These are phyloP conservation scores for Falco berigora DNA, from an alignment of 2,797 vertebrate genomes.

Conservation along the genomic window DNA sequence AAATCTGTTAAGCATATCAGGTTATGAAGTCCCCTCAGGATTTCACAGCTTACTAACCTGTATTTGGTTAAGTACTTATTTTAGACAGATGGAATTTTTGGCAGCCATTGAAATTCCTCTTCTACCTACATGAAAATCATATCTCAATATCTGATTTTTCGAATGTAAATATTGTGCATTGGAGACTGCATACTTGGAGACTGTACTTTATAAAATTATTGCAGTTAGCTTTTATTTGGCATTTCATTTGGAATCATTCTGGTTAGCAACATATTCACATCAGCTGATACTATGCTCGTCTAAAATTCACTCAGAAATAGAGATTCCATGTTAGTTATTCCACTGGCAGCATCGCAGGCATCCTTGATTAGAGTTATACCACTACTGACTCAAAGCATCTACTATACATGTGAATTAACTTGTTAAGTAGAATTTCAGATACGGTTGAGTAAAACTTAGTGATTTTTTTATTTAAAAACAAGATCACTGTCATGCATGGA, in stretches of 20 bases:
- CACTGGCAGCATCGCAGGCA: neutral
- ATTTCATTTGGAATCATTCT: neutral
- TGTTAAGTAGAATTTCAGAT: neutral
- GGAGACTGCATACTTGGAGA: neutral
- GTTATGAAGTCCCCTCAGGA: neutral
- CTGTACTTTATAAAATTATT: neutral
- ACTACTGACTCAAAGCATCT: neutral
- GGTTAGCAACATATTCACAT: neutral
- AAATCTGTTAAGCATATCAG: slow-evolving; percentile 14
- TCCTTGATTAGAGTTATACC: neutral
- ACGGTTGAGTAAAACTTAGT: neutral
- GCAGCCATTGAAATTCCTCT: slow-evolving; percentile 26
- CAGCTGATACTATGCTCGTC: neutral
- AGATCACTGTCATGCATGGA: neutral
- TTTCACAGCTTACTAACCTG: slow-evolving; percentile 23
- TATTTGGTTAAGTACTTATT: slow-evolving; percentile 31
- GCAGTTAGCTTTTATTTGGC: neutral
- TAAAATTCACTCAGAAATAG: neutral
- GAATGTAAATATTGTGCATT: neutral
- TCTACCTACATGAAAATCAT: neutral
- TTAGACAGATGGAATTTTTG: slow-evolving; percentile 41
- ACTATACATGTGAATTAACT: neutral
- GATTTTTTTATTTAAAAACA: neutral
- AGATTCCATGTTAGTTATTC: neutral
- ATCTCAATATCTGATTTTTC: neutral